Percentiles rank a stretch among this genome's conserved stretches.
phyloP scores from a whole-genome alignment of 2,113 vertebrate genomes.

The Terrapene triunguis region DNA sequence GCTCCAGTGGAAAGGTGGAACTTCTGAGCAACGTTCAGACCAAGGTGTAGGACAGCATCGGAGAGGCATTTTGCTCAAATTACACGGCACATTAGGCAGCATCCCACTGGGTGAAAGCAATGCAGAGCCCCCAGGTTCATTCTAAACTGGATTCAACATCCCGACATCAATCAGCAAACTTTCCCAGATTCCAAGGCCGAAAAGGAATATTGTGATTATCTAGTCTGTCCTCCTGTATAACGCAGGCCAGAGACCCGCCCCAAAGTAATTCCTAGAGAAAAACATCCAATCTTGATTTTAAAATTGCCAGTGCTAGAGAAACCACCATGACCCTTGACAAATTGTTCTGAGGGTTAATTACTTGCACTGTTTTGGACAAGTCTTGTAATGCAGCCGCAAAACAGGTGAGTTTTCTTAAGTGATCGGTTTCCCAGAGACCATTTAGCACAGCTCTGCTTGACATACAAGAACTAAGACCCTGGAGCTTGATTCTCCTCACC shows the following conservation, averaged over 20 bases:
- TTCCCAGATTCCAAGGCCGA: not conserved
- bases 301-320: not conserved
- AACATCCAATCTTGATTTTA: not conserved
- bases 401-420: not conserved
- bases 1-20: not conserved
- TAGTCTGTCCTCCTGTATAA: too few relatives aligned
- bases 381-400: not conserved
- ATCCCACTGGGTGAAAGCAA: not conserved
- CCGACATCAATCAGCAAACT: not conserved
- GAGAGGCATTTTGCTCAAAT: not conserved
- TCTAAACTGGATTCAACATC: rapidly evolving
- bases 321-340: not conserved
- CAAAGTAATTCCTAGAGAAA: not conserved
- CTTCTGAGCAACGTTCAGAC: not conserved
- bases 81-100: not conserved
- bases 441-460: not conserved
- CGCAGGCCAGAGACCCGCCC: too few relatives aligned
- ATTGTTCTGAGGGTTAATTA: not conserved
- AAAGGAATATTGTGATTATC: too few relatives aligned
- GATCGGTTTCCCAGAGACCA: rapidly evolving
- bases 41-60: not conserved
- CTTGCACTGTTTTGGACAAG: not conserved
- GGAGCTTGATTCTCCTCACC: not conserved
- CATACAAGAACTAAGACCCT: not conserved
- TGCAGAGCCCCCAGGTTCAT: rapidly evolving